Evolutionary conservation across 2,113 vertebrate species (phyloP).

Genomic region (Phylloscopus trochiloides): DNA sequence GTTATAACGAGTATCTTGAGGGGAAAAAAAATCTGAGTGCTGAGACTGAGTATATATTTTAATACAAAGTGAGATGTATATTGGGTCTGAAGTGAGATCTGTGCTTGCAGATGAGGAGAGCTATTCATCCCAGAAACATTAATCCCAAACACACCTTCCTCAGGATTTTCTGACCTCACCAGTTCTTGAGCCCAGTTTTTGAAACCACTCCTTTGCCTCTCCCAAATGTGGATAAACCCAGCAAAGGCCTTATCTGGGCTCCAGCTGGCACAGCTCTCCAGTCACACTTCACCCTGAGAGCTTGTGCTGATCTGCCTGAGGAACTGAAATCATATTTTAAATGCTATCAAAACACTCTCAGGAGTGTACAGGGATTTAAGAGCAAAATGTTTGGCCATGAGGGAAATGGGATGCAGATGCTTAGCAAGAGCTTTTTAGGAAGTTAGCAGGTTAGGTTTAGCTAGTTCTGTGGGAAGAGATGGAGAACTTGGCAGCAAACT

Average conservation of each 20-base stretch:
- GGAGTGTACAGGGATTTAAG: neutral
- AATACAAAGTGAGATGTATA: neutral
- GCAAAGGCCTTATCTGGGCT: neutral
- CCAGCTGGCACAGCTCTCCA: neutral
- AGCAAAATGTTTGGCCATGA: neutral
- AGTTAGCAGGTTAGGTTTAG: neutral
- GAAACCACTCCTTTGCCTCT: neutral
- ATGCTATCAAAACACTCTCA: neutral
- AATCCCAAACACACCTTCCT: neutral
- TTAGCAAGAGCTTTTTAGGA: neutral
- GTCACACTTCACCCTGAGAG: neutral
- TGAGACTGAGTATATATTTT: neutral
- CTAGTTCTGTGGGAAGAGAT: neutral
- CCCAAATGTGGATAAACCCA: neutral
- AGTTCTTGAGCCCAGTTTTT: neutral
- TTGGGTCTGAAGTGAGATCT: neutral
- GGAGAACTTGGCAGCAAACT: neutral
- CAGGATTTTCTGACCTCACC: neutral
- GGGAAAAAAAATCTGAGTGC: neutral
- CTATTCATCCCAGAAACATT: neutral
- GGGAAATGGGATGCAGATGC: neutral
- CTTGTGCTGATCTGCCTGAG: neutral
- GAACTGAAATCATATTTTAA: neutral
- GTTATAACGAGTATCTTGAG: neutral
- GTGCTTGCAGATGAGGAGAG: neutral